Percentiles rank a stretch among this genome's conserved stretches.
phyloP scores from a whole-genome alignment of 2,113 vertebrate species.

The Caretta caretta region DNA sequence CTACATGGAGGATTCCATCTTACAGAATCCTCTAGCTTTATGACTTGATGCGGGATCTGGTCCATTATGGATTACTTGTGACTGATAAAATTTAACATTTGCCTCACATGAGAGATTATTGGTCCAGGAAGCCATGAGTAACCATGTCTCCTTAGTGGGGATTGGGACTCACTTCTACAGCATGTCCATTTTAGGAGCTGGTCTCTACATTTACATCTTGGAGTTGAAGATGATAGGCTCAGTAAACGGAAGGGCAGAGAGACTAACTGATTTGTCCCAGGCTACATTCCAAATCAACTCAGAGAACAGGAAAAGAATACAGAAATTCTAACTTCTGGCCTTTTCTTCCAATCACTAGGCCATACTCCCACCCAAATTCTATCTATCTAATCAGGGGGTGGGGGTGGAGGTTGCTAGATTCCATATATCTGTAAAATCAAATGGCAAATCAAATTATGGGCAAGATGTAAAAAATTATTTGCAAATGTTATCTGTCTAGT shows the following conservation, averaged over 20 bases:
- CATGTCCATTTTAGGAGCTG: neutral
- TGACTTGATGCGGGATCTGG: neutral
- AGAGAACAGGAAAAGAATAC: neutral
- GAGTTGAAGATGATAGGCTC: neutral
- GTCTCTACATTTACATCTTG: neutral
- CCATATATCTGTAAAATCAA: neutral
- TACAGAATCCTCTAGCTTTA: neutral
- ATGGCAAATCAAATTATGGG: neutral
- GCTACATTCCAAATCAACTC: neutral
- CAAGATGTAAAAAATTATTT: neutral
- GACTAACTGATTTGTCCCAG: neutral
- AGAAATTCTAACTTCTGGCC: neutral
- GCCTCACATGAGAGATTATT: fast-evolving
- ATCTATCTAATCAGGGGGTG: neutral
- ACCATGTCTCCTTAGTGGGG: neutral
- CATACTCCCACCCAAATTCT: fast-evolving
- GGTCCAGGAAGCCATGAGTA: neutral
- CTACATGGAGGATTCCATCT: neutral
- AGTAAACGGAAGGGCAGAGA: neutral
- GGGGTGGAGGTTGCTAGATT: neutral
- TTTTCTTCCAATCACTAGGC: neutral
- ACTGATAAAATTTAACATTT: fast-evolving
- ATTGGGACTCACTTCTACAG: neutral
- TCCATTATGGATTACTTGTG: neutral
- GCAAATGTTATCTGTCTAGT: neutral